Percentiles rank a stretch among this genome's conserved stretches.
Evolutionary conservation across 2,113 vertebrate species (phyloP).

Genomic region (Gadus macrocephalus): DNA sequence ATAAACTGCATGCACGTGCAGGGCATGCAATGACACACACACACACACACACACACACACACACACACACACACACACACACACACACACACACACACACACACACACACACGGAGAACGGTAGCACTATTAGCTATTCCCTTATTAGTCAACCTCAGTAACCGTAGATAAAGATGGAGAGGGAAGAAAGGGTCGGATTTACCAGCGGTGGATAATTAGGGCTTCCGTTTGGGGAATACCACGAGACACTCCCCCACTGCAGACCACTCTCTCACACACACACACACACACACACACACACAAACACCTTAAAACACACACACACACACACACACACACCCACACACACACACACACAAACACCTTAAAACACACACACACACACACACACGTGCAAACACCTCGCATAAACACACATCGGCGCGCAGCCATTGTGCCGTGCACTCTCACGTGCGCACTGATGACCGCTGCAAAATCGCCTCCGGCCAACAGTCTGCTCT

Average conservation of each 20-base stretch:
- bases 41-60: constrained; percentile 8
- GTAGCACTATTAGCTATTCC: background rate
- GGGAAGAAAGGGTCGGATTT: constrained; percentile 37
- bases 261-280: constrained; percentile 14
- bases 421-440: no score
- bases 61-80: background rate
- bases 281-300: background rate
- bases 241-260: constrained; percentile 28
- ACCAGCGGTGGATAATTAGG: constrained; percentile 46
- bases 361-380: constrained; percentile 7
- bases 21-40: constrained; percentile 16
- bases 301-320: no score
- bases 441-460: no score
- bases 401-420: no score
- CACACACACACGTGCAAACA: no score
- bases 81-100: constrained; percentile 10
- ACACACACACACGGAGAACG: background rate
- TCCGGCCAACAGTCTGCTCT: no score
- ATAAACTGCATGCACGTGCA: constrained; percentile 7
- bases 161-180: background rate
- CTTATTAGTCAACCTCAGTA: constrained; percentile 1
- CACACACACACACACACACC: background rate
- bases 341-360: constrained; percentile 1
- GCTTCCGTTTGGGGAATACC: constrained; percentile 64
- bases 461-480: no score